phyloP scores from a whole-genome alignment of 2,113 vertebrate species.

The Pituophis catenifer region DNA sequence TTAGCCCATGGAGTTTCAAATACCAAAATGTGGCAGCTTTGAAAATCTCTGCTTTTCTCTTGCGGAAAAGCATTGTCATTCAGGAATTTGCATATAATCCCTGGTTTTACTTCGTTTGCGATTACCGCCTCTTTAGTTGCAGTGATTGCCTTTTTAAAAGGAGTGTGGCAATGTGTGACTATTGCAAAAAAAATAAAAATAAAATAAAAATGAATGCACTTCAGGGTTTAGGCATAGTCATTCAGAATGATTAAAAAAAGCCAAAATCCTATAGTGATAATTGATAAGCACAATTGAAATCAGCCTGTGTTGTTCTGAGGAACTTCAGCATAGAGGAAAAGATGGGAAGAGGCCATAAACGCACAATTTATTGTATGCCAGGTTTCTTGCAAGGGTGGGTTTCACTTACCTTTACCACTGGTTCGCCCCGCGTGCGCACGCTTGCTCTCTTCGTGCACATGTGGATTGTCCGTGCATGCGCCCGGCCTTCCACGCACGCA shows the following conservation, averaged over 20 bases:
- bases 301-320: not conserved
- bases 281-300: not conserved
- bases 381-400: too few species aligned
- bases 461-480: too few species aligned
- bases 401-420: too few species aligned
- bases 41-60: not conserved
- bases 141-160: not conserved
- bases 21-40: not conserved
- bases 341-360: not conserved
- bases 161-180: not conserved
- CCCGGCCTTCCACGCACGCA: too few species aligned
- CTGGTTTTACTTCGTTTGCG: not conserved
- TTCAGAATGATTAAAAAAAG: not conserved
- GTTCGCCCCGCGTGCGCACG: too few species aligned
- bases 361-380: not conserved
- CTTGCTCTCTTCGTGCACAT: too few species aligned
- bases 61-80: not conserved
- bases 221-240: not conserved
- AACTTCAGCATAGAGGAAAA: not conserved
- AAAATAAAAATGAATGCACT: not conserved
- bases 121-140: not conserved
- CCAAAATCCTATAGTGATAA: not conserved
- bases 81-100: not conserved
- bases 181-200: not conserved
- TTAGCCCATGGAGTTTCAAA: too few species aligned